Percentiles rank a stretch among this genome's conserved stretches.
phyloP scores from a whole-genome alignment of 2,888 invertebrate species.

The Minunthozetes semirufus region DNA sequence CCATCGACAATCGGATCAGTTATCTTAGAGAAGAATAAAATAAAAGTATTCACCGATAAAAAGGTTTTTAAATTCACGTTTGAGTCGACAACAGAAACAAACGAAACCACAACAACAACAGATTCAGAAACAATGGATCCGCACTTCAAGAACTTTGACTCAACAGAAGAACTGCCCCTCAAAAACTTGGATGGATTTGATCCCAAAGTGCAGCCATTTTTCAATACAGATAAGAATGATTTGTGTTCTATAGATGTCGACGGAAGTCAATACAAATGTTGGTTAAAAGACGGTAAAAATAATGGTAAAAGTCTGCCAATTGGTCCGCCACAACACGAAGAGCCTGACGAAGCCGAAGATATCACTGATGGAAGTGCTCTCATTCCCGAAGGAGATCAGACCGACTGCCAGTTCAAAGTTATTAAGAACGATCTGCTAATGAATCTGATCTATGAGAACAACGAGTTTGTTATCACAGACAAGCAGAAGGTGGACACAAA shows the following conservation, averaged over 20 bases:
- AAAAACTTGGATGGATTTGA: neutral
- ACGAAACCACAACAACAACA: neutral
- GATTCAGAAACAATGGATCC: neutral
- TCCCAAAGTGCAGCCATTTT: neutral
- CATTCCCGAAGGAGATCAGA: neutral
- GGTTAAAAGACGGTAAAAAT: neutral
- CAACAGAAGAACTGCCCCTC: neutral
- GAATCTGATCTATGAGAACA: neutral
- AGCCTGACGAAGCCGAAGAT: slow-evolving; percentile 6
- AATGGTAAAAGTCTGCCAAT: neutral
- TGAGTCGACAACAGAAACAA: neutral
- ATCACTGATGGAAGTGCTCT: neutral
- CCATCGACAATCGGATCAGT: neutral
- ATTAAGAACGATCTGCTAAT: neutral
- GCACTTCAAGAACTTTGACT: neutral
- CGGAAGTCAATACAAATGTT: neutral
- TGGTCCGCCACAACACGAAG: neutral
- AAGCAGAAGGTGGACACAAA: neutral
- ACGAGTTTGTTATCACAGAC: neutral
- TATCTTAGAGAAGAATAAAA: neutral
- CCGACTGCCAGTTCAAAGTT: neutral
- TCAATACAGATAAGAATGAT: neutral
- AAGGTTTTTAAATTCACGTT: neutral
- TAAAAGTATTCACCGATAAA: neutral
- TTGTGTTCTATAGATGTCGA: neutral